phyloP scores from a whole-genome alignment of 2,113 vertebrate species.

The Rhineura floridana region DNA sequence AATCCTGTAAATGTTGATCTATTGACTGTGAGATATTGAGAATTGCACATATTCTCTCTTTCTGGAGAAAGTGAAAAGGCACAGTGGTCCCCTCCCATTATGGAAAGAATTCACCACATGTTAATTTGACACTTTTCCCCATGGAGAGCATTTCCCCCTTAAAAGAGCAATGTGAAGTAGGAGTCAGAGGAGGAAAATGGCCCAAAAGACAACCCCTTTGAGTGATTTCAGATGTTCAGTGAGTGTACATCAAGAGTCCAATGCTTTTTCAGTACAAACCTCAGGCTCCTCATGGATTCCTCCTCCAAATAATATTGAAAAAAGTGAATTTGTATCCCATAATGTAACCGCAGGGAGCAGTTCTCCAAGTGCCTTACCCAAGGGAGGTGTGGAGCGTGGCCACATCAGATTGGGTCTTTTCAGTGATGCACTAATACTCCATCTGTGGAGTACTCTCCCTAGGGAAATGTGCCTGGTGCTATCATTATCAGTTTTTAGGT shows the following conservation, averaged over 20 bases:
- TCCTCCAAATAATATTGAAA: background rate
- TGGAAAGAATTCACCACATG: background rate
- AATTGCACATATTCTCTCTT: background rate
- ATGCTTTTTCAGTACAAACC: background rate
- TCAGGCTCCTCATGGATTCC: background rate
- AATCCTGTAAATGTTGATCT: background rate
- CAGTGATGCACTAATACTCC: too few relatives aligned
- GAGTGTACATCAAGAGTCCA: background rate
- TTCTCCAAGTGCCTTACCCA: too few relatives aligned
- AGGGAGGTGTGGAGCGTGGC: too few relatives aligned
- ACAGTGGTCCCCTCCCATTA: background rate
- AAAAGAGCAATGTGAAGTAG: too few relatives aligned
- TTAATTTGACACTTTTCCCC: background rate
- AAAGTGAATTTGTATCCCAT: background rate
- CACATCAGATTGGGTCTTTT: too few relatives aligned
- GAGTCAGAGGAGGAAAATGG: background rate
- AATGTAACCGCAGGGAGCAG: too few relatives aligned
- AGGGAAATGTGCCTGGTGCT: too few relatives aligned
- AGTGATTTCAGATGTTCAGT: background rate
- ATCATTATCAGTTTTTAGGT: too few relatives aligned
- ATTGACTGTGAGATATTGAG: background rate
- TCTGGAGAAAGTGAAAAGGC: background rate
- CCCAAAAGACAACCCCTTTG: background rate
- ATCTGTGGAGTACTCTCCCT: too few relatives aligned
- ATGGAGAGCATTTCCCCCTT: background rate